Conservation (phyloP, 2,888 invertebrate species). For the Drosophila pseudotakahashii region DNA sequence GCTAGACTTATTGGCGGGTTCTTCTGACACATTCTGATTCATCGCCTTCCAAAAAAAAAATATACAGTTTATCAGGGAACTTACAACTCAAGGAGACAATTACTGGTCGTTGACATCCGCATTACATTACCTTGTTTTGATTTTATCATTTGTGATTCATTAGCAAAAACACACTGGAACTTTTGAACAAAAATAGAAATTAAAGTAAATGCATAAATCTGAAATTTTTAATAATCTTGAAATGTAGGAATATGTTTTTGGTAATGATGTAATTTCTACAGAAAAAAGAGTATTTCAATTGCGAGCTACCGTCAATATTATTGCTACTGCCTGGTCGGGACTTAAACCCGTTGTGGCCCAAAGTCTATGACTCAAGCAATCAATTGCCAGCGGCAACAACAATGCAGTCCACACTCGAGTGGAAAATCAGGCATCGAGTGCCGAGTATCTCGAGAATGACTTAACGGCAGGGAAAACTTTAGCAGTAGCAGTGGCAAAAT, state of each 20-base stretch:
- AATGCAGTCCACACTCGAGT: conserved; percentile 57
- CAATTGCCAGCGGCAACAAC: conserved; percentile 64
- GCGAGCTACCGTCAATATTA: conserved; percentile 1
- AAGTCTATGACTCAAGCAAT: conserved; percentile 73
- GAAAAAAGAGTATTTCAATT: conserved; percentile 8
- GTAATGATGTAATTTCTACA: no score
- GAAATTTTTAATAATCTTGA: no score
- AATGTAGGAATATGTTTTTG: no score
- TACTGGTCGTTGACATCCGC: not conserved
- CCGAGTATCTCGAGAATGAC: conserved; percentile 77
- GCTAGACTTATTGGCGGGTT: not conserved
- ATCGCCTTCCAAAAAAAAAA: not conserved
- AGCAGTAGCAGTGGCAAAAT: conserved; percentile 18
- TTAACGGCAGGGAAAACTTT: conserved; percentile 67
- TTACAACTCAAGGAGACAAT: not conserved
- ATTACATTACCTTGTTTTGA: no score
- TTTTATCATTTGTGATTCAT: no score
- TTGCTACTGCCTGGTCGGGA: conserved; percentile 25
- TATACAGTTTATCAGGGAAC: not conserved
- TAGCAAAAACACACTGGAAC: no score
- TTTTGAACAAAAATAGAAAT: no score
- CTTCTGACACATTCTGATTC: not conserved
- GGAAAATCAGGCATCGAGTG: conserved; percentile 72
- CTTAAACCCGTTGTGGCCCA: conserved; percentile 66
- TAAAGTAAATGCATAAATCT: no score